Evolutionary conservation across 2,888 invertebrate species (phyloP).

Genomic region (Drosophila demipolita): DNA sequence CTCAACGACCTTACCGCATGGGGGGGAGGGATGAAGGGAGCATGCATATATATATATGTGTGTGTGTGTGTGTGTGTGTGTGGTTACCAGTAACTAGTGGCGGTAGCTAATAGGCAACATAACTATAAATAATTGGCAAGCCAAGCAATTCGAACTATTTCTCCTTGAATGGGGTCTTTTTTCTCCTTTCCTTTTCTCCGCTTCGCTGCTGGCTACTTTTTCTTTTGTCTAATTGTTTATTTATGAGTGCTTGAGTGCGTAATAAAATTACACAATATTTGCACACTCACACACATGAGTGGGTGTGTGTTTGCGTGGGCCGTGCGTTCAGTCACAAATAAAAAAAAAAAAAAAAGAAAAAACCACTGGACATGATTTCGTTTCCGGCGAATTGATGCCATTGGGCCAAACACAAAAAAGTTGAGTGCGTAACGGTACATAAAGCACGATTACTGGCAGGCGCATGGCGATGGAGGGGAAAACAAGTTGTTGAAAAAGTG

Average conservation of each 20-base stretch:
- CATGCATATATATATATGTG: background rate
- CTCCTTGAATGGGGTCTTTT: background rate
- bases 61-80: background rate
- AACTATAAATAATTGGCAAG: conserved; percentile 75
- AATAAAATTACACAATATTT: conserved; percentile 82
- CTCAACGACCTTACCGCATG: conserved; percentile 10
- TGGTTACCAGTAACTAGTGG: conserved; percentile 28
- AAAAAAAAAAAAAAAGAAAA: conserved; percentile 38
- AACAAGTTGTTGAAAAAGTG: conserved; percentile 6
- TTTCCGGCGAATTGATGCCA: conserved; percentile 65
- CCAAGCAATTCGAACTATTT: conserved; percentile 14
- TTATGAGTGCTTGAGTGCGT: conserved; percentile 83
- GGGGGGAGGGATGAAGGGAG: background rate
- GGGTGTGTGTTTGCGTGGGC: background rate
- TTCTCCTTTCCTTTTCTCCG: background rate
- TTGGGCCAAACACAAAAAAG: conserved; percentile 57
- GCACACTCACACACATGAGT: conserved; percentile 44
- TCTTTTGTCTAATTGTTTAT: conserved; percentile 82
- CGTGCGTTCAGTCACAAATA: conserved; percentile 35
- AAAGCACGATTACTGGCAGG: conserved; percentile 82
- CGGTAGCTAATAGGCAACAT: conserved; percentile 65
- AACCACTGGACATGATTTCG: conserved; percentile 73
- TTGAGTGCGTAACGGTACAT: conserved; percentile 83
- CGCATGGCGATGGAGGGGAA: conserved; percentile 14
- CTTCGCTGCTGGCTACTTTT: conserved; percentile 13